Evolutionary conservation across 1,140 invertebrate genomes (phyloP).

Genomic region (Himalopsyche phryganea): DNA sequence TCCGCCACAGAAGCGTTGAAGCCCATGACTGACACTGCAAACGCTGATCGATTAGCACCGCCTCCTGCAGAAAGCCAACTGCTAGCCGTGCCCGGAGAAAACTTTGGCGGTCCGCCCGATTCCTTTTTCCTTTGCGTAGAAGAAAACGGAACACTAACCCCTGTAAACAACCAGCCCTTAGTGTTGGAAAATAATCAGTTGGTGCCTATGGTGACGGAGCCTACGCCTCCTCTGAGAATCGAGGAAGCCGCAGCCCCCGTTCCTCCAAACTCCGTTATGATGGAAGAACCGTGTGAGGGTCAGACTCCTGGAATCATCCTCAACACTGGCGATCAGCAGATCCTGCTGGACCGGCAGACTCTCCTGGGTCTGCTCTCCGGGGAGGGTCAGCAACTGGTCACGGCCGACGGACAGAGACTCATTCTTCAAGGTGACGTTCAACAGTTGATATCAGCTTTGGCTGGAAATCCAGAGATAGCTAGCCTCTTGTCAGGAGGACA

Average conservation of each 20-base stretch:
- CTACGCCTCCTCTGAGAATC: background rate
- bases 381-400: constrained; percentile 19
- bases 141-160: constrained; percentile 65
- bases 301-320: constrained; percentile 37
- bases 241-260: background rate
- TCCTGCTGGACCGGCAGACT: constrained; percentile 36
- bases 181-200: constrained; percentile 57
- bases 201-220: constrained; percentile 46
- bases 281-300: constrained; percentile 22
- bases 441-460: constrained; percentile 27
- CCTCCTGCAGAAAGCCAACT: constrained; percentile 57
- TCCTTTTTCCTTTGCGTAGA: constrained; percentile 62
- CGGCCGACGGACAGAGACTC: constrained; percentile 24
- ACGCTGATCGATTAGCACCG: background rate
- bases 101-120: constrained; percentile 59
- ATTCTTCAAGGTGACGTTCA: constrained; percentile 26
- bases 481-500: constrained; percentile 35
- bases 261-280: constrained; percentile 27
- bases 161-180: constrained; percentile 66
- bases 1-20: constrained; percentile 9
- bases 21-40: constrained; percentile 27
- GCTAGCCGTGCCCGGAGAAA: constrained; percentile 64
- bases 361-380: constrained; percentile 29
- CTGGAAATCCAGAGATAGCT: constrained; percentile 18
- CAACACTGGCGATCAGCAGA: constrained; percentile 40